phyloP scores from a whole-genome alignment of 92 coral and sea anemone genomes.

The Zoanthus gigantus region DNA sequence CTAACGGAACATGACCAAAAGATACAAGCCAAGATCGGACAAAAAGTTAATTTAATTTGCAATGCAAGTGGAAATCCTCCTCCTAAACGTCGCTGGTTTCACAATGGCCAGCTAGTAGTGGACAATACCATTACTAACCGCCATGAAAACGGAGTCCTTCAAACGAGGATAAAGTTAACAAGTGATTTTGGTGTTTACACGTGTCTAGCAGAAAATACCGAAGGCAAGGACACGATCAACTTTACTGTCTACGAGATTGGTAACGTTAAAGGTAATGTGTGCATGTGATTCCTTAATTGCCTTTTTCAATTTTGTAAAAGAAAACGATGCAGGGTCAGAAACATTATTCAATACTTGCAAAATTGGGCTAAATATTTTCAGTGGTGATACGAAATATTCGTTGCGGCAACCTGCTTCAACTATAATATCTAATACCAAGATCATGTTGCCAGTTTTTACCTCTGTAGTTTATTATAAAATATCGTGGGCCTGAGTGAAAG shows the following conservation, averaged over 20 bases:
- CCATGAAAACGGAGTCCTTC: neutral
- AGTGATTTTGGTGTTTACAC: conserved; percentile 2
- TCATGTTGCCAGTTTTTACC: no score
- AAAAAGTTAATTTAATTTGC: neutral
- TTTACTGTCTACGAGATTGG: neutral
- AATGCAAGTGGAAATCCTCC: conserved; percentile 4
- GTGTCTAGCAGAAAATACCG: neutral
- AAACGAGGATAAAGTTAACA: neutral
- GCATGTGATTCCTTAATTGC: no score
- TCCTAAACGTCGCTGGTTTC: neutral
- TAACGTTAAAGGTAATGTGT: neutral
- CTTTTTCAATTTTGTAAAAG: no score
- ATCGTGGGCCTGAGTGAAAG: no score
- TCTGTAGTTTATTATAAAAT: no score
- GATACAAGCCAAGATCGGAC: neutral
- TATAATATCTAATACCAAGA: no score
- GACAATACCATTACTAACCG: neutral
- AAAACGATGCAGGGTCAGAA: no score
- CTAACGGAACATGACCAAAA: neutral
- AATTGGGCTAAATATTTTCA: no score
- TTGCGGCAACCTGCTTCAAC: no score
- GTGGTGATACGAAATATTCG: no score
- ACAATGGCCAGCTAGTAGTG: neutral
- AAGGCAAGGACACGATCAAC: neutral
- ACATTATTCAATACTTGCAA: no score